Conservation (phyloP, 2,888 invertebrate species). For the Trypoxylon attenuatum region DNA sequence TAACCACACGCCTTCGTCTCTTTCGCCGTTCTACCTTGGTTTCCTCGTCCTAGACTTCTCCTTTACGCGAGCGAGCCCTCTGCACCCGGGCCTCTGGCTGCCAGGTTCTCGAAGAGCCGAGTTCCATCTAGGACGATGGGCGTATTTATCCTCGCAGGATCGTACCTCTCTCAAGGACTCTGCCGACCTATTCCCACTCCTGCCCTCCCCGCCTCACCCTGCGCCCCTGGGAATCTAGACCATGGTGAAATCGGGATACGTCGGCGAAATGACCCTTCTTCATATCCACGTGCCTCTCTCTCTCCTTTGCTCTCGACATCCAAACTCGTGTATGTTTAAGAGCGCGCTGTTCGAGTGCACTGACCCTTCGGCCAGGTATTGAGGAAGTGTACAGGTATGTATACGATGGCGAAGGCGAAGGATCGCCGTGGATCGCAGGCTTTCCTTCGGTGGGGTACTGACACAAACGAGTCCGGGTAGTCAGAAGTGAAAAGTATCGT, state of each 20-base stretch:
- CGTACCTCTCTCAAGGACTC: slow-evolving; percentile 45
- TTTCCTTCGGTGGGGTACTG: too few species aligned
- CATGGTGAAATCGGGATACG: neutral
- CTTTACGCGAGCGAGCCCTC: slow-evolving; percentile 35
- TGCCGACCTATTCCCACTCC: slow-evolving; percentile 13
- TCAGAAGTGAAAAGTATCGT: too few species aligned
- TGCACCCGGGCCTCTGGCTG: slow-evolving; percentile 18
- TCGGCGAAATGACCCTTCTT: too few species aligned
- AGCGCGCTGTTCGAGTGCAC: too few species aligned
- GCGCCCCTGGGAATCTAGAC: slow-evolving; percentile 6
- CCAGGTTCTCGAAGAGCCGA: slow-evolving; percentile 12
- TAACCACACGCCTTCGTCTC: slow-evolving; percentile 57
- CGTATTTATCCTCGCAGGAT: slow-evolving; percentile 53
- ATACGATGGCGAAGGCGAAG: too few species aligned
- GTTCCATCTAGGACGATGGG: slow-evolving; percentile 56
- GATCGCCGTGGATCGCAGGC: too few species aligned
- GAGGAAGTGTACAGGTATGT: too few species aligned
- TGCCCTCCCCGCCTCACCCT: neutral
- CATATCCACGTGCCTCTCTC: too few species aligned
- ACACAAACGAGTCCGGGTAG: too few species aligned
- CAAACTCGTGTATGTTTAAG: too few species aligned
- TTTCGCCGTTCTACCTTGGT: slow-evolving; percentile 18
- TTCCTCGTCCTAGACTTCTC: slow-evolving; percentile 32
- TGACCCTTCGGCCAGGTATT: too few species aligned
- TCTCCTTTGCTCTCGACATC: too few species aligned